phyloP scores from a whole-genome alignment of 2,113 vertebrate genomes.

The Okapia johnstoni region DNA sequence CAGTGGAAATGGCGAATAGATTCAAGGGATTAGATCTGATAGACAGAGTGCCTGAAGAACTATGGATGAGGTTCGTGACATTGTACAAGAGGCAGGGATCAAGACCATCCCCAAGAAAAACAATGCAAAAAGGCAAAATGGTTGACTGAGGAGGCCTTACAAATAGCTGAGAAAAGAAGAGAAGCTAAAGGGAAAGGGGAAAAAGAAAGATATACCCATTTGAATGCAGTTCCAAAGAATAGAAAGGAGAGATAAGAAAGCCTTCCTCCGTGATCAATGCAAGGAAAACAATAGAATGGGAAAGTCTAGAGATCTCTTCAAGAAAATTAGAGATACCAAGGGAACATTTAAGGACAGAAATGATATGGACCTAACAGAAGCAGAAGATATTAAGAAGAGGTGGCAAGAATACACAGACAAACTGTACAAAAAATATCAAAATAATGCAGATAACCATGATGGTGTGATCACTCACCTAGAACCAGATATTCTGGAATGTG shows the following conservation, averaged over 20 bases:
- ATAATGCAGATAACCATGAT: background rate
- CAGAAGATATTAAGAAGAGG: background rate
- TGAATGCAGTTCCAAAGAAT: background rate
- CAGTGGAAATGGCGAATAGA: background rate
- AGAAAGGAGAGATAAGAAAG: background rate
- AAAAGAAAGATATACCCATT: background rate
- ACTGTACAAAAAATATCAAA: background rate
- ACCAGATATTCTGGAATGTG: background rate
- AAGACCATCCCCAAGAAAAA: background rate
- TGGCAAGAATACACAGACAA: background rate
- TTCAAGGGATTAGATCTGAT: background rate
- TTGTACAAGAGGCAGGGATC: background rate
- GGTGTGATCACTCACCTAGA: background rate
- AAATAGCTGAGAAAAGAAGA: background rate
- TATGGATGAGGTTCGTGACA: background rate
- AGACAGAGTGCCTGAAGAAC: background rate
- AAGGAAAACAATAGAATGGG: background rate
- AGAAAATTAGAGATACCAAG: background rate
- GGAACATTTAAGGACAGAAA: background rate
- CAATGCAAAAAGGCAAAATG: background rate
- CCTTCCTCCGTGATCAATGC: background rate
- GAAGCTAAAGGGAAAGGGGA: rapidly evolving
- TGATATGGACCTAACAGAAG: background rate
- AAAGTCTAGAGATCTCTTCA: background rate
- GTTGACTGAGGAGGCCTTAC: background rate